These are phyloP conservation scores for Contarinia nasturtii DNA, from an alignment of 1,140 invertebrate species.

Conservation along the genomic window DNA sequence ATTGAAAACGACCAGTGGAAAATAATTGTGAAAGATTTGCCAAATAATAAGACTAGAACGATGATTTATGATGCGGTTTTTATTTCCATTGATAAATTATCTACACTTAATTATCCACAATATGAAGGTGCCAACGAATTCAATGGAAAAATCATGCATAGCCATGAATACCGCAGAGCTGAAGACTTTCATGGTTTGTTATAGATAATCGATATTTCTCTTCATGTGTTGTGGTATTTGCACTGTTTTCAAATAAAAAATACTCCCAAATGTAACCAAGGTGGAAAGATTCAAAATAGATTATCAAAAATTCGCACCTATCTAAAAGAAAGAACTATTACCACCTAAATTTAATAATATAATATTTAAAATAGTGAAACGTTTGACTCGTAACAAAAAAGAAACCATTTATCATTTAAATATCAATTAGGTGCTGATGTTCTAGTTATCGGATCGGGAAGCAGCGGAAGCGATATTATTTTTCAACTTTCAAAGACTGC, in stretches of 20 bases:
- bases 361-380: too few relatives aligned
- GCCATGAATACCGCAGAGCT: constrained; percentile 65
- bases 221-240: too few relatives aligned
- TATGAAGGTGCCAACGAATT: constrained; percentile 50
- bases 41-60: constrained; percentile 24
- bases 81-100: constrained; percentile 71
- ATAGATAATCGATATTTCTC: too few relatives aligned
- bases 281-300: too few relatives aligned
- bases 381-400: too few relatives aligned
- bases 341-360: too few relatives aligned
- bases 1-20: constrained; percentile 17
- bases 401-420: too few relatives aligned
- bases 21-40: constrained; percentile 31
- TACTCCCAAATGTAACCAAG: too few relatives aligned
- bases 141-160: constrained; percentile 52
- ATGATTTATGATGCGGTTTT: constrained; percentile 59
- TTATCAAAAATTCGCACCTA: too few relatives aligned
- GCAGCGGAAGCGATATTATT: constrained; percentile 78
- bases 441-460: constrained; percentile 67
- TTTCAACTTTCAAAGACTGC: too few relatives aligned
- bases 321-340: too few relatives aligned
- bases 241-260: too few relatives aligned
- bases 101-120: constrained; percentile 38
- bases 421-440: constrained; percentile 29
- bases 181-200: constrained; percentile 42